A percentile compares a stretch with the other conserved stretches of the same genome.
Conservation (phyloP, 2,888 invertebrate species). For the Oscheius sp. region DNA sequence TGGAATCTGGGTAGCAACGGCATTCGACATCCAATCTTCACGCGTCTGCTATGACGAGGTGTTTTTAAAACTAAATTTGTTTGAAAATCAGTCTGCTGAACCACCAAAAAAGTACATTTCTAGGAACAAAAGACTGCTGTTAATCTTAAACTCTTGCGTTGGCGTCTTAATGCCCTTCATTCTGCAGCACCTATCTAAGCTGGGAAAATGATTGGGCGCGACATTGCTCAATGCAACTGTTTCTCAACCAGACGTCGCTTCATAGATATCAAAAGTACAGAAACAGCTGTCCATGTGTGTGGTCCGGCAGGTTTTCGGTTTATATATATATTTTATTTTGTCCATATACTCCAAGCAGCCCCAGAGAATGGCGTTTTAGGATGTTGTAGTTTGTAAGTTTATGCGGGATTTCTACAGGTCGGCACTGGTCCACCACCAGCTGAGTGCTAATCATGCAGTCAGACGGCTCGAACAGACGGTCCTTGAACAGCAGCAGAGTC, state of each 20-base stretch:
- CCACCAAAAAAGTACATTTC: not conserved
- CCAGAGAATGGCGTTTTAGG: slow-evolving; percentile 3
- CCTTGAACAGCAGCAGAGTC: slow-evolving; percentile 21
- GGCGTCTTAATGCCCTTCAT: slow-evolving; percentile 24
- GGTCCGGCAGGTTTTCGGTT: slow-evolving; percentile 1
- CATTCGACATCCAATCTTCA: too few relatives aligned
- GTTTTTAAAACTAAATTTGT: not conserved
- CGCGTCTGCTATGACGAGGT: not conserved
- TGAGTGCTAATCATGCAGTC: slow-evolving; percentile 20
- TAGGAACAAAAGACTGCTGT: not conserved
- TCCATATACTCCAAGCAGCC: not conserved
- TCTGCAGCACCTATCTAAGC: slow-evolving; percentile 23
- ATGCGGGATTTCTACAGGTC: slow-evolving; percentile 30
- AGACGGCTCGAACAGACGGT: slow-evolving; percentile 23
- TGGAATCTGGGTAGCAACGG: too few relatives aligned
- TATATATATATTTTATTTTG: not conserved
- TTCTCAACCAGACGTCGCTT: slow-evolving; percentile 3
- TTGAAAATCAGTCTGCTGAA: not conserved
- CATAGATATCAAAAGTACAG: slow-evolving; percentile 19
- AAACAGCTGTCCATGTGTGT: slow-evolving; percentile 10
- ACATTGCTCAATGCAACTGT: slow-evolving; percentile 8
- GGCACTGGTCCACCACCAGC: slow-evolving; percentile 24
- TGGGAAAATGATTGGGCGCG: slow-evolving; percentile 32
- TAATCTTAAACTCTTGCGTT: slow-evolving; percentile 18
- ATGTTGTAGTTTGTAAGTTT: not conserved